Evolutionary conservation across 2,113 vertebrate species (phyloP), one percentile per base, ranked within the genome.

Genomic region (Tylochromis polylepis): DNA sequence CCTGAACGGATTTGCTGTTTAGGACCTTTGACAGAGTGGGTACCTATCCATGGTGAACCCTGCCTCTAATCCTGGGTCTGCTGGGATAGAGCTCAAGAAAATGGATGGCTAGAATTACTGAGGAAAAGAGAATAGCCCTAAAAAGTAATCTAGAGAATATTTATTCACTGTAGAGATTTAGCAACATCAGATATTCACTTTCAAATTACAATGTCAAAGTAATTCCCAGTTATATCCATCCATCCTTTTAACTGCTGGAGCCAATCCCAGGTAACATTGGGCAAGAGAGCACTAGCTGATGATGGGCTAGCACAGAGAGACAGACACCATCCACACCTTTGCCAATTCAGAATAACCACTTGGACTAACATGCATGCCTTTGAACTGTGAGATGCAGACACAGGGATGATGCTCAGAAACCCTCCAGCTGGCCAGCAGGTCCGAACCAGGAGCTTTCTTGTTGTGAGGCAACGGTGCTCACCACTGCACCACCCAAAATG

Each of bases 381-480:
- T 49, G 70, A 49, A 75, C 43, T 49, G 16, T 49, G 41, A 75
- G 15, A 49, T 3, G 1, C 67, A 72, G 67, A 46, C 15, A 49
- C 22, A 18, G 41, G 0, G 22, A 75, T 11, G 41, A 49, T 11
- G 41, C 9, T 75, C 70, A 49, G 43, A 49, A 75, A 16, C 5
- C 5, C 43, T 0, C 2, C 15, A 20, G 41, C 41, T 75, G 67
- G 24, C 41, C 5, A 18, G 41, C 67, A 75, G 41, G 67, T 75
- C 41, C 2, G 15, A 75, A 75, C 67, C 24, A 75, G 67, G 41
- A 72, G 41, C 24, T 29, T 75, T 75, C 43, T 75, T 51, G 70
- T 49, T 75, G 43, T 75, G 43, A 49, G 18, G 16, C 0, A 4
- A 0, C 0, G 4, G 43, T 49, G 41, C 15, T 43, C n/a, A 24